phyloP scores from a whole-genome alignment of 2,113 vertebrate species.

The Danio rerio region GRCz12tu NC_133182.1:48550501-48551000 shows the following conservation, averaged over 20 bases:
- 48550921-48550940: conserved; percentile 6
- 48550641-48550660: conserved; percentile 11
- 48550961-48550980: background rate
- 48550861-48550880: conserved; percentile 51
- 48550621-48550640: conserved; percentile 23
- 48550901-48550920: conserved; percentile 32
- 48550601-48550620: conserved; percentile 52
- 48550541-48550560: conserved; percentile 61
- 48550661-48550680: conserved; percentile 35
- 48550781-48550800: conserved; percentile 64
- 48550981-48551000: background rate
- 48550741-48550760: conserved; percentile 51
- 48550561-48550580: conserved; percentile 33
- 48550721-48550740: conserved; percentile 46
- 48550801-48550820: conserved; percentile 56
- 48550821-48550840: conserved; percentile 39
- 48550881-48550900: conserved; percentile 44
- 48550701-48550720: conserved; percentile 24
- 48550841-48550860: conserved; percentile 48
- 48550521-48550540: conserved; percentile 63
- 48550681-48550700: conserved; percentile 11
- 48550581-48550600: conserved; percentile 44
- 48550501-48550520: conserved; percentile 59
- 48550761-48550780: conserved; percentile 60
- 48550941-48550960: background rate